Evolutionary conservation across 1,140 invertebrate genomes (phyloP).

Genomic region (Pseudomyrmex pallidus): DNA sequence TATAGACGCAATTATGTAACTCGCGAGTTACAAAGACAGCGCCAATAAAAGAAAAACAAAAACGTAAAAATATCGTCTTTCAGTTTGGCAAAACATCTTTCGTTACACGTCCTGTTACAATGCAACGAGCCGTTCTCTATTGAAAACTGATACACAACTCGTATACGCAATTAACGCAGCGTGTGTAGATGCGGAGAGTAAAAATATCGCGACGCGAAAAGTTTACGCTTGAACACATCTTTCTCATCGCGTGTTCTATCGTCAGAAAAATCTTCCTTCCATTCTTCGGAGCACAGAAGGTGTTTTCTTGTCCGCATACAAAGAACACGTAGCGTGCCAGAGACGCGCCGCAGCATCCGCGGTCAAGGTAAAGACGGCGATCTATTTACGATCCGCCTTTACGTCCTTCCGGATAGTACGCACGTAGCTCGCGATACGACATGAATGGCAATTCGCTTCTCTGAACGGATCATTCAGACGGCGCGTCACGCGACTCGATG

Average conservation of each 20-base stretch:
- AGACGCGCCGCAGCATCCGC: conserved; percentile 20
- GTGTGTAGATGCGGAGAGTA: too few species aligned
- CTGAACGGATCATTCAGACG: conserved; percentile 65
- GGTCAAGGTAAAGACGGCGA: conserved; percentile 66
- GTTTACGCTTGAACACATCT: neutral
- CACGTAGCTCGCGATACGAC: conserved; percentile 69
- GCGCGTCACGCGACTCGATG: conserved; percentile 67
- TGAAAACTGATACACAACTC: too few species aligned
- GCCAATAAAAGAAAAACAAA: conserved; percentile 1
- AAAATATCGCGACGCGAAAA: too few species aligned
- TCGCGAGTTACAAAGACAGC: neutral
- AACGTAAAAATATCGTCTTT: neutral
- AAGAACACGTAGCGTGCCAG: conserved; percentile 14
- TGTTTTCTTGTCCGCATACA: neutral
- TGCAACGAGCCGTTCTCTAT: too few species aligned
- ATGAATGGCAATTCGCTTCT: conserved; percentile 75
- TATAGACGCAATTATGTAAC: conserved; percentile 14
- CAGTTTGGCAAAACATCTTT: too few species aligned
- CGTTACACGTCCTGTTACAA: too few species aligned
- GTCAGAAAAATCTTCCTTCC: neutral
- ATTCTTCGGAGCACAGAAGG: neutral
- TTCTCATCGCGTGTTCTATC: neutral
- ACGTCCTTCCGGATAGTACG: conserved; percentile 67
- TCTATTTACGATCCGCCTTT: conserved; percentile 75
- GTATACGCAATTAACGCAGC: too few species aligned